A percentile compares a stretch with the other conserved stretches of the same genome.
Evolutionary conservation across 2,888 invertebrate species (phyloP).

Genomic region (Anaspis maculata): DNA sequence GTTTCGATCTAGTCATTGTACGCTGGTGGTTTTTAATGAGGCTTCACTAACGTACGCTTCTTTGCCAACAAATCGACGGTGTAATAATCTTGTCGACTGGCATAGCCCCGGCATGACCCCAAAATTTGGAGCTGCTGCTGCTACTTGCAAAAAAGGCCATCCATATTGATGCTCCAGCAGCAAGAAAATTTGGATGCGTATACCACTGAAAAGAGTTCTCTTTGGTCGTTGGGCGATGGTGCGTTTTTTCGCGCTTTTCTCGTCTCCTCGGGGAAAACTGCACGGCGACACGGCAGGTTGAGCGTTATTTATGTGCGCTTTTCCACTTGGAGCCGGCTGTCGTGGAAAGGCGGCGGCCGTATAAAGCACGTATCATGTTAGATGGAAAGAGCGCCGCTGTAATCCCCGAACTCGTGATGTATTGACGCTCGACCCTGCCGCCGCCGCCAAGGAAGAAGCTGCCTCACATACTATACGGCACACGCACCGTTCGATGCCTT

Average conservation of each 20-base stretch:
- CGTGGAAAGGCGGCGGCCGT: conserved; percentile 33
- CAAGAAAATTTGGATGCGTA: no score
- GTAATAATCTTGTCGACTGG: no score
- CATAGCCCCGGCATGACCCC: no score
- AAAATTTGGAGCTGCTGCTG: no score
- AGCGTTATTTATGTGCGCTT: conserved; percentile 44
- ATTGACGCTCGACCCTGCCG: conserved; percentile 27
- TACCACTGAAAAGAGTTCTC: no score
- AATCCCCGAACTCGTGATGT: conserved; percentile 39
- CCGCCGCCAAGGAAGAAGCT: conserved; percentile 2
- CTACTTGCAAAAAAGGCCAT: no score
- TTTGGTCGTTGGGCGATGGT: conserved; percentile 12
- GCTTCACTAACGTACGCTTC: no score
- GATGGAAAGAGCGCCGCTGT: conserved; percentile 33
- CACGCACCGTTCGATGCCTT: conserved; percentile 8
- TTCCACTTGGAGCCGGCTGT: conserved; percentile 37
- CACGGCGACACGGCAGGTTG: conserved; percentile 37
- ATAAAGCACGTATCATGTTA: conserved; percentile 40
- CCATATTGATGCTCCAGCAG: no score
- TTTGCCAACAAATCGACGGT: no score
- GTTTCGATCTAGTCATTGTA: no score
- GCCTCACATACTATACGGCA: background rate
- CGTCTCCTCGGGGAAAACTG: conserved; percentile 16
- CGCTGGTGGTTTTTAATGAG: conserved; percentile 11
- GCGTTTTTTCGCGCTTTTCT: conserved; percentile 19